A percentile compares a stretch with the other conserved stretches of the same genome.
Evolutionary conservation across 2,113 vertebrate genomes (phyloP).

Genomic region (Pygathrix nemaeus): DNA sequence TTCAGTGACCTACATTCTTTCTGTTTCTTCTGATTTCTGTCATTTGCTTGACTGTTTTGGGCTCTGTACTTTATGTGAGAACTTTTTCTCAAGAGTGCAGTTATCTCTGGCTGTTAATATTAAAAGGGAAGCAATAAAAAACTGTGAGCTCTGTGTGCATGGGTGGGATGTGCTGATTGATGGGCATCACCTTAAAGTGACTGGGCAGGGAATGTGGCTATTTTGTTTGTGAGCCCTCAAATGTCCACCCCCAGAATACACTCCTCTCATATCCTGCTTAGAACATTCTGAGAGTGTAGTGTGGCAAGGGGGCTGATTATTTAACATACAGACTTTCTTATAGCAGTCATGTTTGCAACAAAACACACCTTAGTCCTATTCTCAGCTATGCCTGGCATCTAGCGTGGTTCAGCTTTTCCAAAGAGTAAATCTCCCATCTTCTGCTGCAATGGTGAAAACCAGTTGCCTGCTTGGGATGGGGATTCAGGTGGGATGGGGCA

Average conservation of each 20-base stretch:
- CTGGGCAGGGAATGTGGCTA: not conserved
- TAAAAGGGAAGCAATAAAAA: constrained; percentile 17
- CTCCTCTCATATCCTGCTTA: not conserved
- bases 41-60: not conserved
- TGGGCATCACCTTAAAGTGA: not conserved
- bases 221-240: not conserved
- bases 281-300: not conserved
- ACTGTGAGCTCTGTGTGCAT: not conserved
- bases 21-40: not conserved
- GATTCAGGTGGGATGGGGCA: not conserved
- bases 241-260: not conserved
- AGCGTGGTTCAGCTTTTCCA: not conserved
- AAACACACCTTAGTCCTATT: not conserved
- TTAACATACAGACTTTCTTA: not conserved
- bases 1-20: not conserved
- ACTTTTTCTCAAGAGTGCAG: not conserved
- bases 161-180: not conserved
- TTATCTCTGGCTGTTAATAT: not conserved
- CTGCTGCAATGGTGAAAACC: not conserved
- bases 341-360: not conserved
- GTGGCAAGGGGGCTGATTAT: not conserved
- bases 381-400: not conserved
- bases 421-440: not conserved
- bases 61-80: not conserved
- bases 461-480: not conserved